A percentile compares a stretch with the other conserved stretches of the same genome.
Conservation (phyloP, 1,140 invertebrate species). For the Colletes latitarsis region DNA sequence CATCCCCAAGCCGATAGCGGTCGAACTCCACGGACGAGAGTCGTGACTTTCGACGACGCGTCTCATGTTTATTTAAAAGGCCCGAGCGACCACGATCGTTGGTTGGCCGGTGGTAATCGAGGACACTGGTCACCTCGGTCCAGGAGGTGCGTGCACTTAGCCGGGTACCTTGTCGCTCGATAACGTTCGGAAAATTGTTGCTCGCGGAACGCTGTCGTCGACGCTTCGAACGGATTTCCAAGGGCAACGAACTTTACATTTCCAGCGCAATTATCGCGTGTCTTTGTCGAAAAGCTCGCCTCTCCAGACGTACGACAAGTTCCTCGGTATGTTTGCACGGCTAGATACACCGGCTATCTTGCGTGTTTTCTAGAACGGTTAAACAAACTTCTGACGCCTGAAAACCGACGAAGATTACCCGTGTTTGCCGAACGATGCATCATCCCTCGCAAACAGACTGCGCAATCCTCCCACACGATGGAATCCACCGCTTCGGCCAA, state of each 20-base stretch:
- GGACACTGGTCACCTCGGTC: neutral
- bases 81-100: neutral
- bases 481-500: neutral
- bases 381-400: conserved; percentile 43
- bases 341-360: conserved; percentile 46
- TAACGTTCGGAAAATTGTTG: conserved; percentile 14
- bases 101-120: neutral
- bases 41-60: conserved; percentile 17
- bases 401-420: conserved; percentile 48
- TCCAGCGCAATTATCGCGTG: neutral
- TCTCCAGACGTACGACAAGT: conserved; percentile 38
- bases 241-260: conserved; percentile 30
- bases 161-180: conserved; percentile 13
- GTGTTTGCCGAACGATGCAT: conserved; percentile 50
- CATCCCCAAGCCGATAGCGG: neutral
- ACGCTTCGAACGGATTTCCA: neutral
- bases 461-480: neutral
- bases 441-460: conserved; percentile 44
- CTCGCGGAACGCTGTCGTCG: neutral
- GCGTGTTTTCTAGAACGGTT: conserved; percentile 46
- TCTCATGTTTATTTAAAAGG: conserved; percentile 50
- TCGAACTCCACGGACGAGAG: neutral
- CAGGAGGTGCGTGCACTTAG: neutral
- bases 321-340: conserved; percentile 41
- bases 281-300: conserved; percentile 26